Evolutionary conservation across 2,113 vertebrate species (phyloP).

Genomic region (Hemiprocne comata): DNA sequence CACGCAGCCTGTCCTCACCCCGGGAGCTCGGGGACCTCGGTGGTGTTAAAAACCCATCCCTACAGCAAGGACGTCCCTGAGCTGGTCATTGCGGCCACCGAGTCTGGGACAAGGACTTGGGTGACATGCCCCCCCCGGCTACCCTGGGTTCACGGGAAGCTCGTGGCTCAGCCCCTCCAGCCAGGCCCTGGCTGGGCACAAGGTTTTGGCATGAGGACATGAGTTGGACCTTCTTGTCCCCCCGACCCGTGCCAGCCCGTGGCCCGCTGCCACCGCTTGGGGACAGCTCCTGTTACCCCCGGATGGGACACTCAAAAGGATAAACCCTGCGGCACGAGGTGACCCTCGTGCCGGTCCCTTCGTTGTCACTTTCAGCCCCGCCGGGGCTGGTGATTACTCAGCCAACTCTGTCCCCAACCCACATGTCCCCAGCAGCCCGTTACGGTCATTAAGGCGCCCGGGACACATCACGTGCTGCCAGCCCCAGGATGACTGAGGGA

Average conservation of each 20-base stretch:
- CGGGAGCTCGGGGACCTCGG: neutral
- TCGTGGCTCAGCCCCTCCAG: accelerated
- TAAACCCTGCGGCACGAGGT: neutral
- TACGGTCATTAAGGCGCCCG: neutral
- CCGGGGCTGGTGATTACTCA: neutral
- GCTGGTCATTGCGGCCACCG: neutral
- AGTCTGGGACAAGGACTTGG: accelerated
- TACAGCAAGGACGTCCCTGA: neutral
- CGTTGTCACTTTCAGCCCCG: neutral
- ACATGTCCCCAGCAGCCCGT: neutral
- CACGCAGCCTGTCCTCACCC: neutral
- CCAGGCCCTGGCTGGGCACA: neutral
- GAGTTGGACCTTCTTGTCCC: no score
- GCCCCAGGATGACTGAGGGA: neutral
- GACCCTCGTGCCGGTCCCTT: neutral
- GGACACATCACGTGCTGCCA: neutral
- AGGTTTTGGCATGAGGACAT: no score
- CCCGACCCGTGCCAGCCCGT: neutral
- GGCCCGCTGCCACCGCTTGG: accelerated
- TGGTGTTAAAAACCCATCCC: neutral
- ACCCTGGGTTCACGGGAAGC: no score
- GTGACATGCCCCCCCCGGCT: no score
- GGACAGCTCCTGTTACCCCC: neutral
- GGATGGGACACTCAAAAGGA: no score
- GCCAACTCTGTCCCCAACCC: accelerated